Evolutionary conservation across 2,113 vertebrate genomes (phyloP).

Genomic region (Polypterus senegalus): DNA sequence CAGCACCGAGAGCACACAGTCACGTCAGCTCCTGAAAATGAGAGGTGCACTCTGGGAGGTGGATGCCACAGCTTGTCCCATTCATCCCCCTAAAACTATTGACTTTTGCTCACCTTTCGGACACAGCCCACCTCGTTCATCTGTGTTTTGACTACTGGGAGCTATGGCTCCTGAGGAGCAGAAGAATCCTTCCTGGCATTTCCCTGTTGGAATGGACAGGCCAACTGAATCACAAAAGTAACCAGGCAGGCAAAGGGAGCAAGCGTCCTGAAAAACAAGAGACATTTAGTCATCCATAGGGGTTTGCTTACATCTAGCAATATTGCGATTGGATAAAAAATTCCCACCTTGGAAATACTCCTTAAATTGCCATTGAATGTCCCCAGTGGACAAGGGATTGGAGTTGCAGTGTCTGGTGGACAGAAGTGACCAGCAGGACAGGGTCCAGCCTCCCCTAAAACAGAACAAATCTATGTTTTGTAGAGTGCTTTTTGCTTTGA

Average conservation of each 20-base stretch:
- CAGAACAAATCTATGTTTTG: conserved; percentile 8
- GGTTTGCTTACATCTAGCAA: too few species aligned
- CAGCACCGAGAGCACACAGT: too few species aligned
- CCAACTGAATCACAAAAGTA: conserved; percentile 59
- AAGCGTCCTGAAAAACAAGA: conserved; percentile 41
- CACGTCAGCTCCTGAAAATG: too few species aligned
- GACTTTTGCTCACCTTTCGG: conserved; percentile 47
- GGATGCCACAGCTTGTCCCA: too few species aligned
- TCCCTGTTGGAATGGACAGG: conserved; percentile 51
- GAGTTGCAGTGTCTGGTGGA: conserved; percentile 44
- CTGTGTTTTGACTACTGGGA: conserved; percentile 39
- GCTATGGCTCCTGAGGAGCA: conserved; percentile 49
- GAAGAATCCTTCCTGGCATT: conserved; percentile 70
- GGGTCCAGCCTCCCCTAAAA: conserved; percentile 53
- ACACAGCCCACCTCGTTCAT: conserved; percentile 52
- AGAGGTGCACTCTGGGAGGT: too few species aligned
- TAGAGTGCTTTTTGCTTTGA: background rate
- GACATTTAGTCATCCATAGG: background rate
- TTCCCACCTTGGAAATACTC: too few species aligned
- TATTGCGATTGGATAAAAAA: too few species aligned
- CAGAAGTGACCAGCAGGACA: conserved; percentile 72
- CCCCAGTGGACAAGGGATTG: conserved; percentile 60
- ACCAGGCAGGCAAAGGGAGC: conserved; percentile 46
- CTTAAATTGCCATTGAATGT: conserved; percentile 41
- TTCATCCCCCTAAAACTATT: too few species aligned